Evolutionary conservation across 1,140 invertebrate genomes (phyloP).

Genomic region (Calliphora vicina): DNA sequence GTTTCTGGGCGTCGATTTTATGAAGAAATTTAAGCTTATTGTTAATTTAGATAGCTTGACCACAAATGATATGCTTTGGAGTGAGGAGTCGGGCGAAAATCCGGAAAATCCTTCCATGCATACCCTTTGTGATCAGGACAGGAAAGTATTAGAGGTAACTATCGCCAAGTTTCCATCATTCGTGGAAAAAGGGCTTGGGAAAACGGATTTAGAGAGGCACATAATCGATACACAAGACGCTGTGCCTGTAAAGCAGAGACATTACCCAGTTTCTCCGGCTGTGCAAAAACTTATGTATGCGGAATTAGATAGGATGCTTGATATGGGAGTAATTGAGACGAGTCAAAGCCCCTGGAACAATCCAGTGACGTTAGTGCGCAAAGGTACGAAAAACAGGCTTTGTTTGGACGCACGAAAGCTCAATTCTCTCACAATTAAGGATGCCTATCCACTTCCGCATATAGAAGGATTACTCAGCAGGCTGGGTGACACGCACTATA

Average conservation of each 20-base stretch:
- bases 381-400: constrained; percentile 9
- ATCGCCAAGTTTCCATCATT: background rate
- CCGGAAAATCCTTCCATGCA: background rate
- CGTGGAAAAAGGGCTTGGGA: too few species aligned
- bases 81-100: background rate
- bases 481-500: constrained; percentile 40
- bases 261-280: background rate
- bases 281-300: background rate
- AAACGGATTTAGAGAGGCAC: too few species aligned
- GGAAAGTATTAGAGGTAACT: background rate
- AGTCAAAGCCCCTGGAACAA: background rate
- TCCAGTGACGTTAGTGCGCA: background rate
- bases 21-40: background rate
- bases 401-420: background rate
- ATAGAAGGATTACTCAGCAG: constrained; percentile 42
- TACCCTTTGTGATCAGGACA: background rate
- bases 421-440: too few species aligned
- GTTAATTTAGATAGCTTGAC: background rate
- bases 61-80: background rate
- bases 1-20: constrained; percentile 2
- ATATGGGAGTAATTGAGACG: background rate
- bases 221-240: too few species aligned
- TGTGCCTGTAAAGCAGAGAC: too few species aligned
- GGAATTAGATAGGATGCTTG: background rate
- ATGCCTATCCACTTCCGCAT: too few species aligned